Percentiles rank a stretch among this genome's conserved stretches.
Conservation (phyloP, 2,888 invertebrate genomes). For the Mythimna ferrago region DNA sequence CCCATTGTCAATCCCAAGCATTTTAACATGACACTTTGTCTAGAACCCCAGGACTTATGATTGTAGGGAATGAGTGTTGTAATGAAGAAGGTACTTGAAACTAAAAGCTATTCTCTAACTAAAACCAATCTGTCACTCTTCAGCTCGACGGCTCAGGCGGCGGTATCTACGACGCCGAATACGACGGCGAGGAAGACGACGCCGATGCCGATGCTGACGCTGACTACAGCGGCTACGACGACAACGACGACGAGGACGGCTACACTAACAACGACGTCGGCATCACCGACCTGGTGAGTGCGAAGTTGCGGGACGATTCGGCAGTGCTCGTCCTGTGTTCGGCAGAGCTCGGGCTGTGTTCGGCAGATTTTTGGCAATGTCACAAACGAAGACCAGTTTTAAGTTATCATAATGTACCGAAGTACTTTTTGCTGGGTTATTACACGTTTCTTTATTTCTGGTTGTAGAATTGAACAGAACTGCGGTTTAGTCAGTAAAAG, state of each 20-base stretch:
- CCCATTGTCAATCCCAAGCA: background rate
- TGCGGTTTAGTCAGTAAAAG: too few relatives aligned
- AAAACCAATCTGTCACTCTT: conserved; percentile 64
- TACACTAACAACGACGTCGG: conserved; percentile 74
- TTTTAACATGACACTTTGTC: background rate
- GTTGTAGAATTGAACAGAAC: too few relatives aligned
- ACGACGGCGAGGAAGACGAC: conserved; percentile 83
- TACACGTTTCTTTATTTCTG: too few relatives aligned
- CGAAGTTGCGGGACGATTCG: conserved; percentile 27
- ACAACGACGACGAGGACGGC: conserved; percentile 77
- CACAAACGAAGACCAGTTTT: conserved; percentile 1
- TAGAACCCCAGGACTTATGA: background rate
- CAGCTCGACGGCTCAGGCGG: conserved; percentile 81
- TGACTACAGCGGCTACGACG: conserved; percentile 84
- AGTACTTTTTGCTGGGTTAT: too few relatives aligned
- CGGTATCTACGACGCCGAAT: conserved; percentile 83
- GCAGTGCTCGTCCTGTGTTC: conserved; percentile 17
- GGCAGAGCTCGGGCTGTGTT: conserved; percentile 21
- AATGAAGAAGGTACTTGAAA: background rate
- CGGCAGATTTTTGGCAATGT: conserved; percentile 29
- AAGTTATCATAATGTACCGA: background rate
- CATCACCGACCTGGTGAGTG: conserved; percentile 79
- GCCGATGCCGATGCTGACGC: conserved; percentile 74
- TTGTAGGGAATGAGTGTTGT: background rate
- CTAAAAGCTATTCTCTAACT: background rate